Percentiles rank a stretch among this genome's conserved stretches.
phyloP scores from a whole-genome alignment of 2,888 invertebrate genomes.

The Listrodromus nycthemerus region DNA sequence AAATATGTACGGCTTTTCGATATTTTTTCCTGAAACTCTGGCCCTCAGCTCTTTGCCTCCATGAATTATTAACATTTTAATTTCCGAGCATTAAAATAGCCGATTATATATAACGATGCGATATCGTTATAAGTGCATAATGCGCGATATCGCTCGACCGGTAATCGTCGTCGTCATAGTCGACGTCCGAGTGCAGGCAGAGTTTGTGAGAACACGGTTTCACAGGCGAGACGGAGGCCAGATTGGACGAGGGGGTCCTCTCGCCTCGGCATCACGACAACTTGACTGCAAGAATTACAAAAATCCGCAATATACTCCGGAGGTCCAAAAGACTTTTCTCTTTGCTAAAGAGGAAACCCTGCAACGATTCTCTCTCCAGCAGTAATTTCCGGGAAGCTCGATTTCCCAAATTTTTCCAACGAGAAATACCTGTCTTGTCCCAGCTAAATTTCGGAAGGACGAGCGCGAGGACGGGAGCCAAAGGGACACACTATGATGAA shows the following conservation, averaged over 20 bases:
- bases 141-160: too few species aligned
- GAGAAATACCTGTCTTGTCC: neutral
- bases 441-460: neutral
- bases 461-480: neutral
- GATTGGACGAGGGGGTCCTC: slow-evolving; percentile 3
- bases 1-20: slow-evolving; percentile 12
- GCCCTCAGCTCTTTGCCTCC: neutral
- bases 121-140: neutral
- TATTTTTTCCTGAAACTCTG: slow-evolving; percentile 17
- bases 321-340: neutral
- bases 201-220: slow-evolving; percentile 3
- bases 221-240: neutral
- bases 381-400: neutral
- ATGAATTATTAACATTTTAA: slow-evolving; percentile 35
- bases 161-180: neutral
- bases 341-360: too few species aligned
- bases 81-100: neutral
- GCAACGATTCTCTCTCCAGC: too few species aligned
- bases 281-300: slow-evolving; percentile 6
- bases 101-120: neutral
- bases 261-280: neutral
- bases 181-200: neutral
- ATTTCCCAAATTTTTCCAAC: slow-evolving; percentile 1
- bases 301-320: neutral
- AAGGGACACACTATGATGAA: slow-evolving; percentile 7